Evolutionary conservation across 2,797 vertebrate genomes (phyloP).

Genomic region (Sphaeramia orbicularis): DNA sequence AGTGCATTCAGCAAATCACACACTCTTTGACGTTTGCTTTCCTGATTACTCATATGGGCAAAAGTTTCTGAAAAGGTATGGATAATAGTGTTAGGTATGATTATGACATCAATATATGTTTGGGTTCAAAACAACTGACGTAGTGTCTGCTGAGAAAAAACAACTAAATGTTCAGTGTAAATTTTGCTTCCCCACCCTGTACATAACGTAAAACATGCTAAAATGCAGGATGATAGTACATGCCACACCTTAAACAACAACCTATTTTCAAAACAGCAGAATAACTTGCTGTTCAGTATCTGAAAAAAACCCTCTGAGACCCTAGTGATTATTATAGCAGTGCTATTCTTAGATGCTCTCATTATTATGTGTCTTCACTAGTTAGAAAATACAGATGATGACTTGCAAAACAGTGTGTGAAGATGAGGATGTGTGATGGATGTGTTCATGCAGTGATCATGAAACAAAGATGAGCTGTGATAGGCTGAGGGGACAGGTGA

Average conservation of each 20-base stretch:
- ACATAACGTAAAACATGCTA: too few relatives aligned
- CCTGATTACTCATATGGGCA: too few relatives aligned
- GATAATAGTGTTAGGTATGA: too few relatives aligned
- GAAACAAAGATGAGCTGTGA: constrained; percentile 61
- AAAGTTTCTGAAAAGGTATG: too few relatives aligned
- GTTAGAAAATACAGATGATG: not conserved
- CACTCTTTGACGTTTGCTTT: too few relatives aligned
- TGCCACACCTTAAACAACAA: not conserved
- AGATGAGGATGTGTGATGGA: constrained; percentile 27
- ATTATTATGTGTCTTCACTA: not conserved
- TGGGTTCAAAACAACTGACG: too few relatives aligned
- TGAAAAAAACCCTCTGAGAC: not conserved
- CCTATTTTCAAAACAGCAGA: not conserved
- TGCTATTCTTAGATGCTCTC: constrained; percentile 30
- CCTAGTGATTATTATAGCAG: not conserved
- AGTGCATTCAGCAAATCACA: too few relatives aligned
- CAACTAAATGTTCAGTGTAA: too few relatives aligned
- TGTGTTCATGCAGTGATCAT: constrained; percentile 57
- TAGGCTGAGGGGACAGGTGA: constrained; percentile 84
- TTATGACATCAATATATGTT: too few relatives aligned
- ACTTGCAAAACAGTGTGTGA: constrained; percentile 11
- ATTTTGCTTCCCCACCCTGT: too few relatives aligned
- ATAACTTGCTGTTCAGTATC: too few relatives aligned
- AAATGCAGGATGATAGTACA: not conserved
- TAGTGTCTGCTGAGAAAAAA: too few relatives aligned